Conservation (phyloP, 92 coral and sea anemone species). For the Muricea muricata region DNA sequence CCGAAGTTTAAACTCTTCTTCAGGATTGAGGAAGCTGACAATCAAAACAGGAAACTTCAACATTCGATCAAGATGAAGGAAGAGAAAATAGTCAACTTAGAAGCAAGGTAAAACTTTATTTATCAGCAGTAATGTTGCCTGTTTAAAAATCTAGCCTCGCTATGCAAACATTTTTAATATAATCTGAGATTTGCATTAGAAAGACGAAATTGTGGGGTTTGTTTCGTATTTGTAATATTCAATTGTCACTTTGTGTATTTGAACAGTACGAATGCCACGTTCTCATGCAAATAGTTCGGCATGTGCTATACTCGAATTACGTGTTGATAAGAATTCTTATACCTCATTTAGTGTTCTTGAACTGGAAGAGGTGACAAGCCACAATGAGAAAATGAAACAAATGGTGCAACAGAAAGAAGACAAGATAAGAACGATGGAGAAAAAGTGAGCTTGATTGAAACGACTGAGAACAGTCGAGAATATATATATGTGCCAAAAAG, state of each 20-base stretch:
- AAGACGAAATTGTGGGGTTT: no score
- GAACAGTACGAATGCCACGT: no score
- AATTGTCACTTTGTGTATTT: no score
- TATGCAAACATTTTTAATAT: no score
- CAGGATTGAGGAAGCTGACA: constrained; percentile 80
- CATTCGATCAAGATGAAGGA: constrained; percentile 84
- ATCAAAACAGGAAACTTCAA: constrained; percentile 72
- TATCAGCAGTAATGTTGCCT: no score
- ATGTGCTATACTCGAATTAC: no score
- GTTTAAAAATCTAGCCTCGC: no score
- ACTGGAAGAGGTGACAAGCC: constrained; percentile 71
- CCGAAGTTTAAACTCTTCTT: background rate
- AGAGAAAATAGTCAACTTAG: constrained; percentile 74
- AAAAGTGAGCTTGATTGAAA: constrained; percentile 60
- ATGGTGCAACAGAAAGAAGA: constrained; percentile 81
- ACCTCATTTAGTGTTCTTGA: constrained; percentile 65
- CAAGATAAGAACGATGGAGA: constrained; percentile 75
- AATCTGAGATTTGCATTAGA: no score
- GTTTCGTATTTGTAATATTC: no score
- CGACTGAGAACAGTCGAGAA: no score
- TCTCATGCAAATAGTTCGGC: no score
- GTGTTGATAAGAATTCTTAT: background rate
- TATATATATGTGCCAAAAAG: no score
- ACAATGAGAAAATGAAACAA: constrained; percentile 78
- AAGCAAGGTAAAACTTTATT: constrained; percentile 68